phyloP scores from a whole-genome alignment of 2,113 vertebrate species.

The Brevimyrus niger region DNA sequence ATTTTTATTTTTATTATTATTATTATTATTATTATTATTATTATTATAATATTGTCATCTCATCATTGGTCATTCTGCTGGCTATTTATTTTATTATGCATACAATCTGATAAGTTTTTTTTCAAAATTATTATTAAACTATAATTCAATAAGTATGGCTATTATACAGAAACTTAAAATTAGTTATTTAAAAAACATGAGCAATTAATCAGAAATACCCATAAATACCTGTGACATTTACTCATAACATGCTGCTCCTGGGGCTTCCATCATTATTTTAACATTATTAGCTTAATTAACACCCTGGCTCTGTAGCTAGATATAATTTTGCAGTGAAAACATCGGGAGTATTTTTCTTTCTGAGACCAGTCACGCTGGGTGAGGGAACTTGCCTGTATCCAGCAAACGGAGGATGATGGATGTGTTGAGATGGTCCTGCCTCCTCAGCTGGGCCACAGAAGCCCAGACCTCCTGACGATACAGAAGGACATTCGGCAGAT shows the following conservation, averaged over 20 bases:
- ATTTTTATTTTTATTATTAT: not conserved
- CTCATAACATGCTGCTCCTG: not conserved
- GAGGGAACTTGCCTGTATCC: not conserved
- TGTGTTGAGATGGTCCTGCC: not conserved
- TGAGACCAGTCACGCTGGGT: not conserved
- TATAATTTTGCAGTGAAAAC: not conserved
- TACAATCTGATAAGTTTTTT: not conserved
- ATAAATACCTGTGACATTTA: slow-evolving; percentile 1
- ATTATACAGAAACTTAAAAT: not conserved
- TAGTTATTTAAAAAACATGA: not conserved
- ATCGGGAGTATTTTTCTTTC: not conserved
- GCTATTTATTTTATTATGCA: not conserved
- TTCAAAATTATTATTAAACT: not conserved
- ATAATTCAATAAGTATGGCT: not conserved
- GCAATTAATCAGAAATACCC: not conserved
- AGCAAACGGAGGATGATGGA: not conserved
- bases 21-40: not conserved
- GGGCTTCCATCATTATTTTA: not conserved
- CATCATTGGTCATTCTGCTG: not conserved
- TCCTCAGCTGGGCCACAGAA: slow-evolving; percentile 1
- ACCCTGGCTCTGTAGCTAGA: not conserved
- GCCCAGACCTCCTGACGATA: slow-evolving; percentile 7
- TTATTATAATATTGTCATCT: not conserved
- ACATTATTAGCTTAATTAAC: slow-evolving; percentile 1
- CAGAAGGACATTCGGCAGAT: slow-evolving; percentile 10